Evolutionary conservation across 2,797 vertebrate species (phyloP).

Genomic region (Myoxocephalus aenaeus): DNA sequence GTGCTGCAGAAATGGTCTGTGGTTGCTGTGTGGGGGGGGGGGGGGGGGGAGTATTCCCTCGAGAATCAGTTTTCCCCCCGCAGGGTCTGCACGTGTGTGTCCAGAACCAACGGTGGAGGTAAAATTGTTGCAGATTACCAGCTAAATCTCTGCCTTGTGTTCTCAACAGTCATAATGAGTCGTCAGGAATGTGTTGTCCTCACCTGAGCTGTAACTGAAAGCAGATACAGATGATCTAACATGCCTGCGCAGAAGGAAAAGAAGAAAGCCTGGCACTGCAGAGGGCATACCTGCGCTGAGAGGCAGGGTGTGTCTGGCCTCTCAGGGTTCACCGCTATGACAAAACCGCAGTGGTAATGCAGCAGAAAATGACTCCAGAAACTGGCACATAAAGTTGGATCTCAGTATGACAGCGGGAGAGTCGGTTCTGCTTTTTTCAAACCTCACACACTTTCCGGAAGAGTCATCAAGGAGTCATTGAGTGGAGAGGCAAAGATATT

Average conservation of each 20-base stretch:
- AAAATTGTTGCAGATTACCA: slow-evolving; percentile 58
- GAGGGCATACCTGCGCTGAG: slow-evolving; percentile 57
- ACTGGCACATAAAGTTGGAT: slow-evolving; percentile 39
- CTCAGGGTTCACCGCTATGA: slow-evolving; percentile 50
- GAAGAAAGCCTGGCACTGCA: slow-evolving; percentile 41
- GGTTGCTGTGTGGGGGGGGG: slow-evolving; percentile 33
- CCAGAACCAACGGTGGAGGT: slow-evolving; percentile 43
- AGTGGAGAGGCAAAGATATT: slow-evolving; percentile 46
- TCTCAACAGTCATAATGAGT: slow-evolving; percentile 62
- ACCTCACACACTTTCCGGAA: slow-evolving; percentile 46
- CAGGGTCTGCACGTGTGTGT: slow-evolving; percentile 63
- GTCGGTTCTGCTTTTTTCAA: slow-evolving; percentile 7
- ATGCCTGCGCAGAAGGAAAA: slow-evolving; percentile 53
- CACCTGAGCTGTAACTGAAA: slow-evolving; percentile 71
- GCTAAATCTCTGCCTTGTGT: slow-evolving; percentile 65
- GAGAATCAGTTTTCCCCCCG: slow-evolving; percentile 57
- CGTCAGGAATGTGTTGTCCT: slow-evolving; percentile 70
- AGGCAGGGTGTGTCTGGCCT: slow-evolving; percentile 61
- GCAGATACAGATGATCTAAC: slow-evolving; percentile 53
- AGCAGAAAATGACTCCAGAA: slow-evolving; percentile 56
- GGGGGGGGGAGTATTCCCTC: no score
- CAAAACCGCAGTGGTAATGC: slow-evolving; percentile 61
- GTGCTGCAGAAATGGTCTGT: slow-evolving; percentile 45
- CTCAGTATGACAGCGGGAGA: slow-evolving; percentile 28
- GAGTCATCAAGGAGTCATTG: slow-evolving; percentile 64